These are phyloP conservation scores for Mionectes macconnelli DNA, from an alignment of 2,113 vertebrate species.

Conservation along the genomic window DNA sequence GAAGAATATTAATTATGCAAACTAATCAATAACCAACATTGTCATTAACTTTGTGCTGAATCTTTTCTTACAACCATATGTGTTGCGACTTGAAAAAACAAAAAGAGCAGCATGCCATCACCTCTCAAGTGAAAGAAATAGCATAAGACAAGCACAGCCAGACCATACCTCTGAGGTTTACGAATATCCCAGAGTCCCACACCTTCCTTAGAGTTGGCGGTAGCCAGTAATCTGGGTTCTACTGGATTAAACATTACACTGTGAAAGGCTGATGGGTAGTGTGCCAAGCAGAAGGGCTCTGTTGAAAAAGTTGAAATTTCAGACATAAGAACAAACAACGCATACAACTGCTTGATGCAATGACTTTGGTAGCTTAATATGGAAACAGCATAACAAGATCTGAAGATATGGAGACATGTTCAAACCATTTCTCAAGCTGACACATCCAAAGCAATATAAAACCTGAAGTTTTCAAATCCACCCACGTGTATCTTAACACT, in stretches of 20 bases:
- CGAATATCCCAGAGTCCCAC: slow-evolving; percentile 98
- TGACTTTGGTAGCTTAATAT: background rate
- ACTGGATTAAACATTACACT: slow-evolving; percentile 99
- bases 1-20: background rate
- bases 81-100: background rate
- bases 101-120: background rate
- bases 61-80: background rate
- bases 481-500: background rate
- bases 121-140: background rate
- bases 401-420: slow-evolving; percentile 1
- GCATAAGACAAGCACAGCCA: background rate
- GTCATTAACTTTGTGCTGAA: background rate
- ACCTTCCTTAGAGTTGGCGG: slow-evolving; percentile 98
- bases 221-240: slow-evolving; percentile 93
- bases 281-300: slow-evolving; percentile 99
- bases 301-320: slow-evolving; percentile 44
- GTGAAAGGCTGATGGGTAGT: slow-evolving; percentile 97
- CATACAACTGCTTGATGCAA: background rate
- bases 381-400: slow-evolving; percentile 4
- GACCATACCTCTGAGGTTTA: slow-evolving; percentile 91
- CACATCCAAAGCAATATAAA: background rate
- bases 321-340: slow-evolving; percentile 12
- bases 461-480: slow-evolving; percentile 6
- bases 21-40: background rate
- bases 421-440: slow-evolving; percentile 8